Percentiles rank a stretch among this genome's conserved stretches.
phyloP scores from a whole-genome alignment of 2,797 vertebrate species.

The Peromyscus attwateri region DNA sequence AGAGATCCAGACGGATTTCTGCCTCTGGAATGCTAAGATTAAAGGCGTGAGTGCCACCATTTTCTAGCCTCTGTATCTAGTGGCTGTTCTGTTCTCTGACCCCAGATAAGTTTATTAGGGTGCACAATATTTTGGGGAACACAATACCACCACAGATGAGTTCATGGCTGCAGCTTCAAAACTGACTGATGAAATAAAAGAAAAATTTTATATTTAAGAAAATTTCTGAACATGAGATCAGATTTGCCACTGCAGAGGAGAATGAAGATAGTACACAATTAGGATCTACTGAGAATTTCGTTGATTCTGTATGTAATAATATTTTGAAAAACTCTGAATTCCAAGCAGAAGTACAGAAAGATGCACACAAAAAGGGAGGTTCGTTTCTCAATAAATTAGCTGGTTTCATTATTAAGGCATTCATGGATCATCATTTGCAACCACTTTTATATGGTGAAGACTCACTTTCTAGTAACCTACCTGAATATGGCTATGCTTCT shows the following conservation, averaged over 20 bases:
- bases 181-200: constrained; percentile 78
- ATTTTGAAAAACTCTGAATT: constrained; percentile 81
- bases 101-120: no score
- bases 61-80: no score
- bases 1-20: no score
- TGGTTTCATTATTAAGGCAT: constrained; percentile 81
- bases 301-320: constrained; percentile 82
- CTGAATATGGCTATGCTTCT: constrained; percentile 23
- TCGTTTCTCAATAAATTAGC: constrained; percentile 82
- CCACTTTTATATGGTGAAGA: constrained; percentile 77
- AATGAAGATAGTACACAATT: constrained; percentile 33
- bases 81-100: no score
- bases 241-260: constrained; percentile 61
- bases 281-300: constrained; percentile 73
- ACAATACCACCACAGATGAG: not conserved
- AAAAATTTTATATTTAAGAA: not conserved
- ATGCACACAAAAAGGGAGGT: constrained; percentile 42
- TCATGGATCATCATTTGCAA: constrained; percentile 75
- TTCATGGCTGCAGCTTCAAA: constrained; percentile 68
- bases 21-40: no score
- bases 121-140: no score
- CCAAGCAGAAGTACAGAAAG: constrained; percentile 75
- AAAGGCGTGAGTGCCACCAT: no score
- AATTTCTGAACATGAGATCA: constrained; percentile 82
- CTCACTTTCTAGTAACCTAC: not conserved